These are phyloP conservation scores for Gnathonemus echidnorhynchus DNA, from an alignment of 2,113 vertebrate species.

Conservation along the genomic window DNA sequence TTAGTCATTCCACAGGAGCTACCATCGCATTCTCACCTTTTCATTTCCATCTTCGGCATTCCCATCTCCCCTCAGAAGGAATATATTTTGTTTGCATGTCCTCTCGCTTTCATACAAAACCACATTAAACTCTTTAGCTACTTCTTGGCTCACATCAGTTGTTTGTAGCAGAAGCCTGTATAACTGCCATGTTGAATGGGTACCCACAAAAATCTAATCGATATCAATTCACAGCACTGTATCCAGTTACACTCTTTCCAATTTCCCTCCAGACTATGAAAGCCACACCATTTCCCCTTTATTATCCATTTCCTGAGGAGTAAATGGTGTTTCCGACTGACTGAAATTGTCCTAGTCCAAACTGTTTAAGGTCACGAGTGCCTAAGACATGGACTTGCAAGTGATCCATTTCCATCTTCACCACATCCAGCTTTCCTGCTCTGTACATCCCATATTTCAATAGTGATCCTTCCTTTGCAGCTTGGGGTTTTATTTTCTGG, in stretches of 20 bases:
- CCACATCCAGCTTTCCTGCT: neutral
- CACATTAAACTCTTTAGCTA: neutral
- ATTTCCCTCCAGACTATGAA: neutral
- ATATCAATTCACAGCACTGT: neutral
- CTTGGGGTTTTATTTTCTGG: neutral
- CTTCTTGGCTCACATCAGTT: neutral
- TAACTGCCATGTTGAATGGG: neutral
- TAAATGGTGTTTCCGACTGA: neutral
- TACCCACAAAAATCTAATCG: neutral
- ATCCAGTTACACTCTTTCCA: neutral
- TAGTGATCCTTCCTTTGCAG: neutral
- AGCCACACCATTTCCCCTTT: neutral
- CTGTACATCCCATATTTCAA: neutral
- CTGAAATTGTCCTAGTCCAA: neutral
- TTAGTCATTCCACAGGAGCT: neutral
- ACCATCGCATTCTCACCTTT: neutral
- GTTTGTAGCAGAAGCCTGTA: neutral
- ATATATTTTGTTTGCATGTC: neutral
- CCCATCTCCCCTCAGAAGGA: neutral
- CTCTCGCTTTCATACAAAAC: neutral
- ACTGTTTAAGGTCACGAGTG: neutral
- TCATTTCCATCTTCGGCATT: neutral
- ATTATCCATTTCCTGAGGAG: neutral
- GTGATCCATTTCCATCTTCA: neutral
- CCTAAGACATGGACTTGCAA: neutral